phyloP scores from a whole-genome alignment of 2,888 invertebrate genomes.

The Ectemnius cavifrons region DNA sequence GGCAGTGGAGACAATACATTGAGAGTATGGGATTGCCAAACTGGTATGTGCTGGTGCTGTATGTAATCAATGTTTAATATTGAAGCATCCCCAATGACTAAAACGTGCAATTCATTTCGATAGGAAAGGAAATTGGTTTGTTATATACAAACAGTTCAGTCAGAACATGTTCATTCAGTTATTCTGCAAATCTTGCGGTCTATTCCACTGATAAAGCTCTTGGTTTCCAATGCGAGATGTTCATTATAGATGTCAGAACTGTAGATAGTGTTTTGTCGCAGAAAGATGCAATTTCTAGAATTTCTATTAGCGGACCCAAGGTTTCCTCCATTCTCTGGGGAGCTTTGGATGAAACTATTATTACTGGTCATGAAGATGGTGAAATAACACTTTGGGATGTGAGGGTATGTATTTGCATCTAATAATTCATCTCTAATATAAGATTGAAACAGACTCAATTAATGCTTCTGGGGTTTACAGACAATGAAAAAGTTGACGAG shows the following conservation, averaged over 20 bases:
- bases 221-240: constrained; percentile 94
- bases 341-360: constrained; percentile 92
- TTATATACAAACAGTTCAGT: constrained; percentile 92
- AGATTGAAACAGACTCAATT: not conserved
- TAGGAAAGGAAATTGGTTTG: constrained; percentile 87
- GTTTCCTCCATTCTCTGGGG: constrained; percentile 97
- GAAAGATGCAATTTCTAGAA: constrained; percentile 87
- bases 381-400: constrained; percentile 96
- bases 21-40: constrained; percentile 95
- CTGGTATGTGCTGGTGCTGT: constrained; percentile 73
- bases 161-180: constrained; percentile 94
- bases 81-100: constrained; percentile 13
- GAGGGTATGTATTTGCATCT: constrained; percentile 80
- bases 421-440: constrained; percentile 13
- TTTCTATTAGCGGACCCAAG: constrained; percentile 89
- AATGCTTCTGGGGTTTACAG: constrained; percentile 78
- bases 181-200: constrained; percentile 93
- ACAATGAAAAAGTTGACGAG: constrained; percentile 90
- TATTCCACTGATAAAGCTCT: constrained; percentile 96
- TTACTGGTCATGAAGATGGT: constrained; percentile 97
- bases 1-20: constrained; percentile 97
- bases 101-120: constrained; percentile 7
- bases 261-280: constrained; percentile 85
- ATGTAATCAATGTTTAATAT: constrained; percentile 7
- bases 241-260: constrained; percentile 90